phyloP scores from a whole-genome alignment of 2,888 invertebrate genomes.

The Malacosoma neustria region DNA sequence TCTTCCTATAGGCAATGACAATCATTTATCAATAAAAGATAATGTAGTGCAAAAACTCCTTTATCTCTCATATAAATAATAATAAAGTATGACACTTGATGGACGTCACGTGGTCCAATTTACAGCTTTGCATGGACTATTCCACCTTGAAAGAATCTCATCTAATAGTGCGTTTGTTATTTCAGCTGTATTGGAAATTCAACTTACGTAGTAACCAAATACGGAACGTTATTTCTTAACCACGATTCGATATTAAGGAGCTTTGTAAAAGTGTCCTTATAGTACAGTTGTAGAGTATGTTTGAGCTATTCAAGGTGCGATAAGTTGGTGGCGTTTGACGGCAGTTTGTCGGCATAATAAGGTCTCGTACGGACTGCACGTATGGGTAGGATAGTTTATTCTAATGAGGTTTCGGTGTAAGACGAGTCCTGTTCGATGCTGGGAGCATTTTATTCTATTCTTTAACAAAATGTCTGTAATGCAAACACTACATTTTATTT shows the following conservation, averaged over 20 bases:
- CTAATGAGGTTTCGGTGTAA: conserved; percentile 58
- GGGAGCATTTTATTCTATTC: neutral
- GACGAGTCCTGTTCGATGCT: neutral
- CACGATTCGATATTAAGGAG: conserved; percentile 5
- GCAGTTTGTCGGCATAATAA: conserved; percentile 73
- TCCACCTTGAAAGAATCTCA: conserved; percentile 52
- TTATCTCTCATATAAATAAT: conserved; percentile 4
- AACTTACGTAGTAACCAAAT: conserved; percentile 22
- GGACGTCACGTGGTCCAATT: conserved; percentile 57
- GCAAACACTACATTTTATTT: too few relatives aligned
- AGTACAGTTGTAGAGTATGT: conserved; percentile 23
- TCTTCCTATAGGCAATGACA: too few relatives aligned
- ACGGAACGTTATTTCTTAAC: neutral
- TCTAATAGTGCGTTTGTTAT: conserved; percentile 51
- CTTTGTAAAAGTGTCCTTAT: conserved; percentile 30
- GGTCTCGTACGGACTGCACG: conserved; percentile 69
- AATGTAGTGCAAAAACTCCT: too few relatives aligned
- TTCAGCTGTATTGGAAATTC: conserved; percentile 30
- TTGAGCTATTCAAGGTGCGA: conserved; percentile 19
- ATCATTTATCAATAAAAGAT: too few relatives aligned
- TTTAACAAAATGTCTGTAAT: neutral
- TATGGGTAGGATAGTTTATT: conserved; percentile 73
- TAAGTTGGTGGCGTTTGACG: conserved; percentile 57
- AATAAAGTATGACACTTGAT: conserved; percentile 38
- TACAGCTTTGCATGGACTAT: conserved; percentile 58